phyloP scores from a whole-genome alignment of 2,888 invertebrate species.

The Sthenelais limicola region DNA sequence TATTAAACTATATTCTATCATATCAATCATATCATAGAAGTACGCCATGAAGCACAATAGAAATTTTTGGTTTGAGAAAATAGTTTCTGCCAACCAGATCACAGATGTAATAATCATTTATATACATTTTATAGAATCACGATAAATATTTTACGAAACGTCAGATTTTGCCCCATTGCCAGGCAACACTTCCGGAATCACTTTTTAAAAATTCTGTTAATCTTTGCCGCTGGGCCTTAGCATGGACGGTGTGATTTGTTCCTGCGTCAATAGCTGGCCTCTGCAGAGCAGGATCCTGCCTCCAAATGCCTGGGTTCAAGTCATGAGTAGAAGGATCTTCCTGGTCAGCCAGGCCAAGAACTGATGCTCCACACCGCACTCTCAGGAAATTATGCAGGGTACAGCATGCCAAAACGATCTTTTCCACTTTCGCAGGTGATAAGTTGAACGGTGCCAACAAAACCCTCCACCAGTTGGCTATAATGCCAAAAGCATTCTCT shows the following conservation, averaged over 20 bases:
- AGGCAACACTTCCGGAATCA: background rate
- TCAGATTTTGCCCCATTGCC: too few species aligned
- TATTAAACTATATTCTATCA: too few species aligned
- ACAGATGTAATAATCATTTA: too few species aligned
- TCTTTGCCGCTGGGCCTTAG: background rate
- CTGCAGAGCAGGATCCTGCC: background rate
- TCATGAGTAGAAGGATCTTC: background rate
- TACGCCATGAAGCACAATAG: too few species aligned
- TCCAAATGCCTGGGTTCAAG: background rate
- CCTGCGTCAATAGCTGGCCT: background rate
- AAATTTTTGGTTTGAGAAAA: too few species aligned
- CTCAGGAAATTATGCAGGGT: background rate
- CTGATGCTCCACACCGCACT: background rate
- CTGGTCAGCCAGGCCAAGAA: background rate
- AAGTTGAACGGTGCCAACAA: background rate
- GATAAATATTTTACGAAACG: too few species aligned
- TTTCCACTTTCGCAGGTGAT: background rate
- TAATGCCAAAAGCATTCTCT: conserved; percentile 40
- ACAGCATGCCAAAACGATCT: background rate
- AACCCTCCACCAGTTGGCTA: conserved; percentile 19
- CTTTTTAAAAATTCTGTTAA: background rate
- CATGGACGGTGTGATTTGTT: background rate
- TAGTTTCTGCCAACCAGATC: too few species aligned
- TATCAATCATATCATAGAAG: too few species aligned
- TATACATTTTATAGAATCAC: too few species aligned